Evolutionary conservation across 2,113 vertebrate genomes (phyloP).

Genomic region (Enhydra lutris): DNA sequence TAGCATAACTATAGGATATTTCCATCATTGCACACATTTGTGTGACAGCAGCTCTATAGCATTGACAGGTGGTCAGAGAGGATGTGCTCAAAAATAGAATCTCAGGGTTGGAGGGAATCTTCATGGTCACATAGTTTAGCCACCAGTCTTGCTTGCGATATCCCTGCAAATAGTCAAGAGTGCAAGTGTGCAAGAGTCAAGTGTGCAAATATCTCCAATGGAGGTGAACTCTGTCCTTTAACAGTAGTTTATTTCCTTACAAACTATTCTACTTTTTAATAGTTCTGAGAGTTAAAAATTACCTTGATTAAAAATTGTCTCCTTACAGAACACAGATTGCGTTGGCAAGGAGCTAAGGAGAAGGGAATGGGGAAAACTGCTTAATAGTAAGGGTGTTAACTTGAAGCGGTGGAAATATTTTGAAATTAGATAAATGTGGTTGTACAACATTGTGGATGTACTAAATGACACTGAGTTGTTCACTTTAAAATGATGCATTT

Average conservation of each 20-base stretch:
- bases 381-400: background rate
- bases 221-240: background rate
- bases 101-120: background rate
- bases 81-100: constrained; percentile 37
- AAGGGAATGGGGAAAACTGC: background rate
- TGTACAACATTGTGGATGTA: background rate
- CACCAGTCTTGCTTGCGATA: background rate
- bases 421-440: background rate
- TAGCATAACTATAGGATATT: background rate
- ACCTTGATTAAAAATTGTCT: background rate
- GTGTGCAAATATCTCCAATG: background rate
- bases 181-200: too few species aligned
- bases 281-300: constrained; percentile 16
- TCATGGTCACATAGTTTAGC: background rate
- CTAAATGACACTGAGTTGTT: constrained; percentile 16
- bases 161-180: background rate
- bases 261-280: background rate
- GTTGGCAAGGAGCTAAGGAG: background rate
- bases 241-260: background rate
- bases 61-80: constrained; percentile 1
- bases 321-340: background rate
- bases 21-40: background rate
- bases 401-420: background rate
- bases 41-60: background rate
- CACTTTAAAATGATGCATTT: background rate